Base-by-base conservation (phyloP, 2,797 vertebrate genomes). In the Lacerta viridis region DNA sequence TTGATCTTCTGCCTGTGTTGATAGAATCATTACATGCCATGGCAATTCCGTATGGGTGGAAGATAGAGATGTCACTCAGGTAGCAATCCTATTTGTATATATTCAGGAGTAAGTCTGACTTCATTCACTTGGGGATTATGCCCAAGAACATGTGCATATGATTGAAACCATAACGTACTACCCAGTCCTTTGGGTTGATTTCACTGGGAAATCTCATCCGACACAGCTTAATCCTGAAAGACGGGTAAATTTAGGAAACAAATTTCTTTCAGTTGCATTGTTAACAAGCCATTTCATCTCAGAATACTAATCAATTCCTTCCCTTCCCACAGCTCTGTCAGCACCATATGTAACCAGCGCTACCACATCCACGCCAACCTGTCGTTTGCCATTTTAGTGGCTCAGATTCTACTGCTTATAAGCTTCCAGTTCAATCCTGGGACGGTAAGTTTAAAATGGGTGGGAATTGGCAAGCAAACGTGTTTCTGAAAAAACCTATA, bases 291-390 rank as follows among this genome's bases (percentile, higher is more conserved):
- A 0, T 0, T 61, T 39, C 39, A 82, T 71, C 80, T 39, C 3
- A 43, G 50, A 80, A 4, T 7, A 0, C 27, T 1, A 20, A 9
- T 0, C 0, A 29, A 2, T 2, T 50, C n/a, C n/a, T 74, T 90
- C 1, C 77, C 36, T 29, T 25, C 59, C 15, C 74, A 27, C 96
- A 99, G 99, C 88, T 99, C 99, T 0, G 99, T 99, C 82, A 99
- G 98, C 94, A 99, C 98, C 93, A 99, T 99, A 85, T 97, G 98
- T 55, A 99, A 98, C 96, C 99, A 99, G 89, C 98, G 99, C 66
- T 99, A 99, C 96, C 99, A 99, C 94, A 99, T 99, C 96, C 99
- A 99, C 0, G 98, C 98, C 94, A 99, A 99, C 95, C 96, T 99
- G 90, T 98, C 98, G 77, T 98, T 98, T 0, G 98, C 99, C 8